phyloP scores from a whole-genome alignment of 2,797 vertebrate species.

The Paedocypris micromegethes region DNA sequence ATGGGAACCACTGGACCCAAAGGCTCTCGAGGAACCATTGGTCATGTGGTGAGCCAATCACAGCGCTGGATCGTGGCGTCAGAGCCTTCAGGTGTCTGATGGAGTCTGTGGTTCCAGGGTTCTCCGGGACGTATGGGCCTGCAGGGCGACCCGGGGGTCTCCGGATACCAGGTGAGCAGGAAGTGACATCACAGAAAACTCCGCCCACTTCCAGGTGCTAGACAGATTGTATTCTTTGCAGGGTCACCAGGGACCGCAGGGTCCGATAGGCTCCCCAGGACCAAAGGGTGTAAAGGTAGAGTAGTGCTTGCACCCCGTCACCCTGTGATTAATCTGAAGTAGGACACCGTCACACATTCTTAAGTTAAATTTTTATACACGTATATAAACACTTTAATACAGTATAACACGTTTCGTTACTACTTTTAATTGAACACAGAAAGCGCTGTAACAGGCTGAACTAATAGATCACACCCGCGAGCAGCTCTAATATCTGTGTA shows the following conservation, averaged over 20 bases:
- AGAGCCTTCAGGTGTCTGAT: no score
- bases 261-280: slow-evolving; percentile 83
- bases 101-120: slow-evolving; percentile 65
- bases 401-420: no score
- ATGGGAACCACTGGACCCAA: slow-evolving; percentile 88
- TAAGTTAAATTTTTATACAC: no score
- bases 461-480: no score
- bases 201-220: neutral
- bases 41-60: slow-evolving; percentile 77
- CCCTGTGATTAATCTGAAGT: no score
- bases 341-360: no score
- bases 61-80: neutral
- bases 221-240: slow-evolving; percentile 54
- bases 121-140: slow-evolving; percentile 89
- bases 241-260: slow-evolving; percentile 85
- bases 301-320: neutral
- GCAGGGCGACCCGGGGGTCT: slow-evolving; percentile 85
- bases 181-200: neutral
- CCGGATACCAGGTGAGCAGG: slow-evolving; percentile 84
- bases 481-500: no score
- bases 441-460: no score
- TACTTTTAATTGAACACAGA: no score
- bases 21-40: slow-evolving; percentile 93
- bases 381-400: no score
- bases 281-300: slow-evolving; percentile 94